Evolutionary conservation across 2,113 vertebrate species (phyloP).

Genomic region (Ranitomeya imitator): DNA sequence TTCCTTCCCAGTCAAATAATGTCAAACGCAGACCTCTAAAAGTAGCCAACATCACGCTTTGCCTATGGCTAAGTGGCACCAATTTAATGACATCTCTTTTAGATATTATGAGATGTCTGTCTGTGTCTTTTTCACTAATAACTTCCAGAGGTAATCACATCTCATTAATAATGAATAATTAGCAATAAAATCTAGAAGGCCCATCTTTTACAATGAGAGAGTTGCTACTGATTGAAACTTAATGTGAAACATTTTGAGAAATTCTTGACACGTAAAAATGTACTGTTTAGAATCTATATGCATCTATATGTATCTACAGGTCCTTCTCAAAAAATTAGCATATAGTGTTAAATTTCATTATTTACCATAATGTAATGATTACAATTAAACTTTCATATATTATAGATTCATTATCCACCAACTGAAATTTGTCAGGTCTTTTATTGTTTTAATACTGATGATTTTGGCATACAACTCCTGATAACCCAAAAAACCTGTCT

Average conservation of each 20-base stretch:
- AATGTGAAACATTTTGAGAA: background rate
- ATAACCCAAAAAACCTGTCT: too few relatives aligned
- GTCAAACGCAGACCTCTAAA: background rate
- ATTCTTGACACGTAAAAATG: background rate
- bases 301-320: too few relatives aligned
- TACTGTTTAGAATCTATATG: too few relatives aligned
- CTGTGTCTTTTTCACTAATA: background rate
- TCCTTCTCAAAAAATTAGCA: too few relatives aligned
- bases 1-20: constrained; percentile 6
- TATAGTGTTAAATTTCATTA: too few relatives aligned
- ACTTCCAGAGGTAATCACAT: background rate
- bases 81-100: background rate
- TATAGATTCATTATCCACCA: too few relatives aligned
- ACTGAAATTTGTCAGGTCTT: too few relatives aligned
- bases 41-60: background rate
- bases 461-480: too few relatives aligned
- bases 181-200: background rate
- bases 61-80: background rate
- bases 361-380: too few relatives aligned
- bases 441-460: too few relatives aligned
- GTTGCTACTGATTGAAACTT: background rate
- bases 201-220: background rate
- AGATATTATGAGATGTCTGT: background rate
- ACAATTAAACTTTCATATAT: too few relatives aligned
- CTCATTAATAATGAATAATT: constrained; percentile 18